A percentile compares a stretch with the other conserved stretches of the same genome.
phyloP scores from a whole-genome alignment of 2,888 invertebrate species.

The Emmelina monodactyla region DNA sequence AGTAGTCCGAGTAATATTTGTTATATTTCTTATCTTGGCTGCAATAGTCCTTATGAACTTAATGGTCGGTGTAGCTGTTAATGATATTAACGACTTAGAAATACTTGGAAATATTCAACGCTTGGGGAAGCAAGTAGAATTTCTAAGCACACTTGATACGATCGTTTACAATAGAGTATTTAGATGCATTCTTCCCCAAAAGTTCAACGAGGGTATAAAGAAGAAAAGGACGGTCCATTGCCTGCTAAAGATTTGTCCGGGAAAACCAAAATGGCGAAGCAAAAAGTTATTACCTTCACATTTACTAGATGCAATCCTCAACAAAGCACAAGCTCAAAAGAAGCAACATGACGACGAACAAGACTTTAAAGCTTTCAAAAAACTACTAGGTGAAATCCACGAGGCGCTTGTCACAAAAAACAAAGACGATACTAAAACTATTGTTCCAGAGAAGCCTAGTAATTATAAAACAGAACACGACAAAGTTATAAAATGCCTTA shows the following conservation, averaged over 20 bases:
- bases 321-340: slow-evolving; percentile 43
- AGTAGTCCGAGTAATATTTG: slow-evolving; percentile 56
- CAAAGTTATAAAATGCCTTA: slow-evolving; percentile 34
- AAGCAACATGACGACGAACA: slow-evolving; percentile 40
- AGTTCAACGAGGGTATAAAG: slow-evolving; percentile 33
- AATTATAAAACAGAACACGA: slow-evolving; percentile 26
- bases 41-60: slow-evolving; percentile 68
- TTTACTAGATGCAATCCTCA: slow-evolving; percentile 45
- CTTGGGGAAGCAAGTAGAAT: slow-evolving; percentile 64
- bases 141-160: slow-evolving; percentile 57
- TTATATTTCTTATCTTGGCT: slow-evolving; percentile 60
- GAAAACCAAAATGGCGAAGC: slow-evolving; percentile 37
- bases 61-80: slow-evolving; percentile 67
- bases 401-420: slow-evolving; percentile 31
- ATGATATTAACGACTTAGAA: slow-evolving; percentile 65
- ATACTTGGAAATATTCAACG: slow-evolving; percentile 61
- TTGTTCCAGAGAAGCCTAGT: slow-evolving; percentile 10
- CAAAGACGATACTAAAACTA: slow-evolving; percentile 14
- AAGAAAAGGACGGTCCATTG: slow-evolving; percentile 38
- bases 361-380: slow-evolving; percentile 31
- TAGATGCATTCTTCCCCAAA: slow-evolving; percentile 36
- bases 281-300: slow-evolving; percentile 37
- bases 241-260: slow-evolving; percentile 40
- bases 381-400: slow-evolving; percentile 42
- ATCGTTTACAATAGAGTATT: slow-evolving; percentile 53